Percentiles rank a stretch among this genome's conserved stretches.
Conservation (phyloP, 2,888 invertebrate species). For the Cremastobaeus sp. region DNA sequence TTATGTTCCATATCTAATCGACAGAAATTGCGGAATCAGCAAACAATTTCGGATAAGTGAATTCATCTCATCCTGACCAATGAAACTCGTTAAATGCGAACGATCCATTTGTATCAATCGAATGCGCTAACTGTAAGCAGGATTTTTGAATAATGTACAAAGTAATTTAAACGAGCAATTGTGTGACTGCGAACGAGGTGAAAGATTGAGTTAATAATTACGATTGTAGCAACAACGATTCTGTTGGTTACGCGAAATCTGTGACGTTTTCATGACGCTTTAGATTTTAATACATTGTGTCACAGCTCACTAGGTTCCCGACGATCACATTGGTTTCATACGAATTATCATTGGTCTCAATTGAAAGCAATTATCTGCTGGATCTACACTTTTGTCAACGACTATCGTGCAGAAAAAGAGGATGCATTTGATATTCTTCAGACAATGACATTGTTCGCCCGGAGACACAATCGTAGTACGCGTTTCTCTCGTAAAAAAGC, state of each 20-base stretch:
- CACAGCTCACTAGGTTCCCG: too few relatives aligned
- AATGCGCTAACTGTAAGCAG: slow-evolving; percentile 10
- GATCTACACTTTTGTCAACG: too few relatives aligned
- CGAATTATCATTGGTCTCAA: too few relatives aligned
- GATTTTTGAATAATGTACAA: slow-evolving; percentile 20
- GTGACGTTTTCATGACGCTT: slow-evolving; percentile 15
- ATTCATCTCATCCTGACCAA: slow-evolving; percentile 21
- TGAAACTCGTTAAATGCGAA: slow-evolving; percentile 3
- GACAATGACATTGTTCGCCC: slow-evolving; percentile 1
- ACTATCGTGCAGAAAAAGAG: too few relatives aligned
- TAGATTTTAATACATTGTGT: slow-evolving; percentile 4
- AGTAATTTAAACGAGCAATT: slow-evolving; percentile 20
- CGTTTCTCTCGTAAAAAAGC: slow-evolving; percentile 11
- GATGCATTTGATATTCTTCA: slow-evolving; percentile 17
- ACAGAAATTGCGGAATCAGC: too few relatives aligned
- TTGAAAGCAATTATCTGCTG: too few relatives aligned
- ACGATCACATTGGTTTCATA: too few relatives aligned
- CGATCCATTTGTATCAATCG: slow-evolving; percentile 15
- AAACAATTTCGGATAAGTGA: too few relatives aligned
- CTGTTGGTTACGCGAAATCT: too few relatives aligned
- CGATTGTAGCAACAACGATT: background rate
- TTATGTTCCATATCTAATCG: too few relatives aligned
- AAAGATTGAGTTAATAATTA: background rate
- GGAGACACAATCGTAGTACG: slow-evolving; percentile 8
- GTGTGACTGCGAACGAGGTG: slow-evolving; percentile 7